Percentiles rank a stretch among this genome's conserved stretches.
These are phyloP conservation scores for Apodemia mormo DNA, from an alignment of 2,888 invertebrate genomes.

Conservation along the genomic window DNA sequence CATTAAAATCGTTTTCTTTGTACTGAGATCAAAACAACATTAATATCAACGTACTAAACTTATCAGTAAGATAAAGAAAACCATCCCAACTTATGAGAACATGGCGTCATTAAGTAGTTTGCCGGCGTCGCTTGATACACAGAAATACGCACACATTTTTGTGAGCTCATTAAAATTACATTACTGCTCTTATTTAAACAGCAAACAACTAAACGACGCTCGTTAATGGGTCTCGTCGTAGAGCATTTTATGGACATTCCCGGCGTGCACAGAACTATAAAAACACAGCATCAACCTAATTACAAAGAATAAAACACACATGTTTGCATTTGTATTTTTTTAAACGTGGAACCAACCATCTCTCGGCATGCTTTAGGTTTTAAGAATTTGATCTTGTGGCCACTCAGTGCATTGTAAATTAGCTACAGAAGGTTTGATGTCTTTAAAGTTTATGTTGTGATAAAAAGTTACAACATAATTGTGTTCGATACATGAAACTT, in stretches of 20 bases:
- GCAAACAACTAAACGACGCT: constrained; percentile 76
- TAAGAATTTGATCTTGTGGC: constrained; percentile 19
- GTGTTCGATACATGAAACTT: too few species aligned
- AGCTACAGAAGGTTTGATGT: neutral
- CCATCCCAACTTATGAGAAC: constrained; percentile 23
- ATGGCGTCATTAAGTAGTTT: constrained; percentile 34
- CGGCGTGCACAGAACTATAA: constrained; percentile 41
- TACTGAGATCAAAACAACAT: constrained; percentile 13
- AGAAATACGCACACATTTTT: constrained; percentile 66
- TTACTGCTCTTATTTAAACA: constrained; percentile 77
- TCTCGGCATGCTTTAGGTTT: constrained; percentile 25
- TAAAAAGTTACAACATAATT: neutral
- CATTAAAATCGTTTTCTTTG: constrained; percentile 2
- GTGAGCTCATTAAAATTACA: constrained; percentile 79
- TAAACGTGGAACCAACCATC: constrained; percentile 30
- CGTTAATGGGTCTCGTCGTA: constrained; percentile 69
- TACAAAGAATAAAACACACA: constrained; percentile 41
- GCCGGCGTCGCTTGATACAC: constrained; percentile 47
- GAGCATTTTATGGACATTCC: constrained; percentile 70
- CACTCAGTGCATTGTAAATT: neutral
- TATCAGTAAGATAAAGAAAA: constrained; percentile 20
- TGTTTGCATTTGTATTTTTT: constrained; percentile 37
- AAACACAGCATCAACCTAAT: constrained; percentile 40
- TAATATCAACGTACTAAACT: constrained; percentile 15
- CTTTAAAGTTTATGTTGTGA: neutral